Conservation (phyloP, 2,888 invertebrate genomes). For the Pomacea canaliculata region DNA sequence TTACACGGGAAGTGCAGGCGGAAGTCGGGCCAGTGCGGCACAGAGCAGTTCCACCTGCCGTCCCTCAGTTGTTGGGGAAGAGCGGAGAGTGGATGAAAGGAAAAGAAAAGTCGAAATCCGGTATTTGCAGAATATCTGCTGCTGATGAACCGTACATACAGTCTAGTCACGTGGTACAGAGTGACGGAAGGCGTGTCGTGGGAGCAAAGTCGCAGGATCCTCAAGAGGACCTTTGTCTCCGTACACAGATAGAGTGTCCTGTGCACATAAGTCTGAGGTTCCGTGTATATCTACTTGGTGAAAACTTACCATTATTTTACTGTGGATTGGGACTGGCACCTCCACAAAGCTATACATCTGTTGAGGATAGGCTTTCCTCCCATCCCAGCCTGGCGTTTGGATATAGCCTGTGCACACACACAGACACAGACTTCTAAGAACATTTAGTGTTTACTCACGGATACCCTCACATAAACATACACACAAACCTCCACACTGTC, state of each 20-base stretch:
- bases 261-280: too few species aligned
- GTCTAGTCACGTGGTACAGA: not conserved
- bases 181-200: not conserved
- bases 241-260: too few species aligned
- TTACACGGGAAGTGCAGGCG: constrained; percentile 18
- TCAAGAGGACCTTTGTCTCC: too few species aligned
- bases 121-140: constrained; percentile 3
- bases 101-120: constrained; percentile 16
- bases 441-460: too few species aligned
- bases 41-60: constrained; percentile 15
- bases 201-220: constrained; percentile 5
- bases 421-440: too few species aligned
- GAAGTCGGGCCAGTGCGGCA: constrained; percentile 13
- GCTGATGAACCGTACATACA: not conserved
- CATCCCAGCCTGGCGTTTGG: constrained; percentile 17
- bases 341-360: constrained; percentile 11
- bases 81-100: not conserved
- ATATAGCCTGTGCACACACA: not conserved
- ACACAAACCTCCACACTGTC: too few species aligned
- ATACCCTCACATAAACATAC: too few species aligned
- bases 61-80: not conserved
- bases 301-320: not conserved
- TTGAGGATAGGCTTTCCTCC: constrained; percentile 2
- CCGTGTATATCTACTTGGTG: too few species aligned
- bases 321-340: not conserved